phyloP scores from a whole-genome alignment of 1,140 invertebrate species.

The Pectinophora gossypiella region DNA sequence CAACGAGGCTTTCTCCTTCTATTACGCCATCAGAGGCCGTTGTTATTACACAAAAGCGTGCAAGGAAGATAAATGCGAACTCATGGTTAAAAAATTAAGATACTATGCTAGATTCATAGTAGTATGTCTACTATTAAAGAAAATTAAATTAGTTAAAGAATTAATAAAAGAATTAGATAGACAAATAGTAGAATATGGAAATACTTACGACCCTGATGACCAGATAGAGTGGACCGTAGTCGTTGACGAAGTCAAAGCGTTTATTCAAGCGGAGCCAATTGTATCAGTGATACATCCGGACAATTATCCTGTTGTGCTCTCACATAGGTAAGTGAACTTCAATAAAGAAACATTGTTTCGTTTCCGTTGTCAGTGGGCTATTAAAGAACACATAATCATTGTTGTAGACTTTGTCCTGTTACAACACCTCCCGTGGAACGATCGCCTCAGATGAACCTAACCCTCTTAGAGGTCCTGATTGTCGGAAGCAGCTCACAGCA shows the following conservation, averaged over 20 bases:
- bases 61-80: constrained; percentile 95
- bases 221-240: constrained; percentile 97
- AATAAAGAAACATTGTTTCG: constrained; percentile 1
- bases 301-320: constrained; percentile 82
- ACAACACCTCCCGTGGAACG: constrained; percentile 93
- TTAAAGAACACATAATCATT: not conserved
- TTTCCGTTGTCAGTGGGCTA: too few species aligned
- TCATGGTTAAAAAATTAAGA: constrained; percentile 98
- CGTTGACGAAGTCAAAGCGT: constrained; percentile 95
- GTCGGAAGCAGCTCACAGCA: constrained; percentile 96
- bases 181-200: constrained; percentile 95
- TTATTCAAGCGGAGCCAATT: constrained; percentile 94
- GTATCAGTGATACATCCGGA: constrained; percentile 92
- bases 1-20: constrained; percentile 97
- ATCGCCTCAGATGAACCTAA: constrained; percentile 89
- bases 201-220: constrained; percentile 96
- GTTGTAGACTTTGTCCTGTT: constrained; percentile 83
- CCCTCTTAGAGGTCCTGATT: constrained; percentile 95
- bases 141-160: constrained; percentile 95
- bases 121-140: constrained; percentile 95
- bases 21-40: constrained; percentile 94
- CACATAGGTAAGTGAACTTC: constrained; percentile 81
- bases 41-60: constrained; percentile 96
- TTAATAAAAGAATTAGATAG: constrained; percentile 93
- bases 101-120: constrained; percentile 98